Evolutionary conservation across 1,140 invertebrate species (phyloP).

Genomic region (Pachypeltis micranthus): DNA sequence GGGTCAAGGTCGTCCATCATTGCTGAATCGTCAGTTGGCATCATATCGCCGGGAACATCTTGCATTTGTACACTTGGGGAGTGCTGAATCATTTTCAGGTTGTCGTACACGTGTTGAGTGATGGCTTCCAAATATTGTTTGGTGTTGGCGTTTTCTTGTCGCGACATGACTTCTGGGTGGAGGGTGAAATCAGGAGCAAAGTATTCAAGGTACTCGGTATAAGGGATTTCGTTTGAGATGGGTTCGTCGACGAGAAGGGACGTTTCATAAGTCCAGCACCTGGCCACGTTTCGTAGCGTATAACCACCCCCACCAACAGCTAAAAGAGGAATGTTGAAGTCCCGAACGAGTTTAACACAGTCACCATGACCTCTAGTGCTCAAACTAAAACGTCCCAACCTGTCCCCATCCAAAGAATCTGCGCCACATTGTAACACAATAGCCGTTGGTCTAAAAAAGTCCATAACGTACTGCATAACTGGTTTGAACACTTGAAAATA

Average conservation of each 20-base stretch:
- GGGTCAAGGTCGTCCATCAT: conserved; percentile 67
- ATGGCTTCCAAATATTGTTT: conserved; percentile 84
- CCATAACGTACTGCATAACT: conserved; percentile 86
- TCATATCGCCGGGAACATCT: conserved; percentile 62
- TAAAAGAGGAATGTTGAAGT: conserved; percentile 82
- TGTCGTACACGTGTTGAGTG: conserved; percentile 71
- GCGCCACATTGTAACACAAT: conserved; percentile 98
- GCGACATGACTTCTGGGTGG: conserved; percentile 73
- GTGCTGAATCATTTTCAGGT: conserved; percentile 75
- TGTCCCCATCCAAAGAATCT: conserved; percentile 90
- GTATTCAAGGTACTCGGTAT: conserved; percentile 89
- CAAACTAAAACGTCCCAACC: conserved; percentile 79
- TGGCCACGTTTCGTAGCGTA: conserved; percentile 90
- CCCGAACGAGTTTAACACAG: conserved; percentile 93
- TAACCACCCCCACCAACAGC: conserved; percentile 96
- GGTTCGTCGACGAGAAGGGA: conserved; percentile 81
- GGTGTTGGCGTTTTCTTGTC: conserved; percentile 83
- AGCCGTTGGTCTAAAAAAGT: conserved; percentile 91
- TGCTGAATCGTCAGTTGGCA: conserved; percentile 47
- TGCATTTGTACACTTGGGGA: conserved; percentile 89
- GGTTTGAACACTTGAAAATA: conserved; percentile 91
- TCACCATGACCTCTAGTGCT: conserved; percentile 87
- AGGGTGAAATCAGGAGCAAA: conserved; percentile 91
- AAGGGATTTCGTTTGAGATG: conserved; percentile 84
- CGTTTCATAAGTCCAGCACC: conserved; percentile 99